Conservation (phyloP, 2,113 vertebrate species). For the Chinchilla lanigera region DNA sequence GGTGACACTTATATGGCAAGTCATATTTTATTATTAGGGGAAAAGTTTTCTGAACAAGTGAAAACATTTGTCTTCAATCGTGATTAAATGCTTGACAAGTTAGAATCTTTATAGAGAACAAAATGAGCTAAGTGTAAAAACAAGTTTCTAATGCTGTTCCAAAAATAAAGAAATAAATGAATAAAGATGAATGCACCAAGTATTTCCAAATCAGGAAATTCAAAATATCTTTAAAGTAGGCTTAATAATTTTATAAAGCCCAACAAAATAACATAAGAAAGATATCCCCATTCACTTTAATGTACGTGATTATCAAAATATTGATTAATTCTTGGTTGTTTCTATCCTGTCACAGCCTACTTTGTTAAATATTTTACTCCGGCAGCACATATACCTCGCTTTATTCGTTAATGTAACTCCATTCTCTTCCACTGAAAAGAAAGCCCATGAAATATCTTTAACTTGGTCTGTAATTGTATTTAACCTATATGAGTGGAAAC, state of each 20-base stretch:
- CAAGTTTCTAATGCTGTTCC: conserved; percentile 41
- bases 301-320: conserved; percentile 26
- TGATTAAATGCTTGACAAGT: conserved; percentile 72
- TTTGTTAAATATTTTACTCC: not conserved
- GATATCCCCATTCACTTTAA: not conserved
- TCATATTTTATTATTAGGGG: conserved; percentile 71
- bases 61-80: conserved; percentile 74
- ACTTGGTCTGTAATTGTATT: not conserved
- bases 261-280: conserved; percentile 7
- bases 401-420: not conserved
- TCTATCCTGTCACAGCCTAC: not conserved
- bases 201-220: conserved; percentile 26
- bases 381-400: not conserved
- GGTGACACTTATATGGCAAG: conserved; percentile 60
- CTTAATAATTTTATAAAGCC: not conserved
- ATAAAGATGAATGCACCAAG: not conserved
- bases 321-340: not conserved
- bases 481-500: conserved; percentile 23
- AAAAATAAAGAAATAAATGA: conserved; percentile 65
- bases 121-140: conserved; percentile 73
- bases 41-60: conserved; percentile 65
- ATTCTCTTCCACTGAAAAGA: not conserved
- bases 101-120: conserved; percentile 73
- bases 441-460: not conserved
- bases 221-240: conserved; percentile 21